Base-by-base conservation (phyloP, 2,113 vertebrate genomes). In the Delphinapterus leucas region DNA sequence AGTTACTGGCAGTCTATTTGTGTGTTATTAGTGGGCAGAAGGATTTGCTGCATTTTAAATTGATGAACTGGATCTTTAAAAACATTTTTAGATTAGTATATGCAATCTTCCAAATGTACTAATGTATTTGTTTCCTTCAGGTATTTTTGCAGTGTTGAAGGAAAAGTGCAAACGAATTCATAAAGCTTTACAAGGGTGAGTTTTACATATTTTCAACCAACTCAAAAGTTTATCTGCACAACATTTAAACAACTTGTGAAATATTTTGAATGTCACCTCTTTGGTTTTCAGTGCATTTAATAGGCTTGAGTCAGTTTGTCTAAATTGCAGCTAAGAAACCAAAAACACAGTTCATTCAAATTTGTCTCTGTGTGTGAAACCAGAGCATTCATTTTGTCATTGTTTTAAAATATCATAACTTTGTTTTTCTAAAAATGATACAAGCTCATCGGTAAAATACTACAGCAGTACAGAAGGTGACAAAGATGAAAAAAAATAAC, bases 131-230 rank as follows among this genome's bases (percentile, higher is more conserved):
- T 84, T 84, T 77, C 79, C 36, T 98, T 7, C 97, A 99, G 99
- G 98, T 31, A 99, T 99, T 98, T 99, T 99, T 98, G 97, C 98
- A 74, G 87, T 99, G 61, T 98, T 99, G 67, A 99, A 97, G 93
- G 97, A 98, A 76, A 99, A 99, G 97, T 99, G 99, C 58, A 97
- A 98, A 96, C 98, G 93, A 55, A 99, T 99, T 96, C 99, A 99
- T 97, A 98, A 98, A 83, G 98, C 99, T 89, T 98, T 99, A 92
- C 99, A 99, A 89, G 99, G 98, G 99, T 99, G 98, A 99, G 99
- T 98, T 82, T 85, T 61, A 33, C 23, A 2, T 87, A 49, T 97
- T 88, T 97, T 81, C 55, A 82, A 0, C 31, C 21, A 93, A 61
- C 36, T 26, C 33, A 17, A 31, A n/a, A 82, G 41, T 79, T 61